These are phyloP conservation scores for Cephalopachus bancanus DNA, from an alignment of 2,797 vertebrate genomes.

Conservation along the genomic window DNA sequence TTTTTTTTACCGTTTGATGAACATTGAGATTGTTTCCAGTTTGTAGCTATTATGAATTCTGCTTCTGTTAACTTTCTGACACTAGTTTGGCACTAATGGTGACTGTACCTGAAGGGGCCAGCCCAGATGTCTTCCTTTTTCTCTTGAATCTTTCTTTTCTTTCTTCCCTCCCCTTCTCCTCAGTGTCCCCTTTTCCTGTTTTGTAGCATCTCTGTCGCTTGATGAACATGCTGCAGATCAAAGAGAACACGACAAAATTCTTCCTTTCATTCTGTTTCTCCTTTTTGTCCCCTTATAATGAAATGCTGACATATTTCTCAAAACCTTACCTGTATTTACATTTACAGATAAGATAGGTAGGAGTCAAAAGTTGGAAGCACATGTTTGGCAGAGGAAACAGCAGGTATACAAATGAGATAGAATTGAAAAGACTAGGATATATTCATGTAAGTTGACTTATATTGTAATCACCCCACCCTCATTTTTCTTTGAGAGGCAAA, in stretches of 20 bases:
- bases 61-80: not conserved
- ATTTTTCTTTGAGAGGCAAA: no score
- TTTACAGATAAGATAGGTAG: not conserved
- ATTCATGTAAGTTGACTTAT: no score
- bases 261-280: not conserved
- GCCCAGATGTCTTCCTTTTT: not conserved
- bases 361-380: no score
- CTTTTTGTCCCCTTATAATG: not conserved
- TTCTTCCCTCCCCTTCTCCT: fast-evolving
- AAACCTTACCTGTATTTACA: not conserved
- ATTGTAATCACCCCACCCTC: no score
- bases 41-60: not conserved
- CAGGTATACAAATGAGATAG: no score
- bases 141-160: no score
- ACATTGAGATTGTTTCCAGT: not conserved
- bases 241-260: not conserved
- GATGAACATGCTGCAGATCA: not conserved
- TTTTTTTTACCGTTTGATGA: not conserved
- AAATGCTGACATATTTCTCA: not conserved
- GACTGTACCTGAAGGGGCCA: not conserved
- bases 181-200: not conserved
- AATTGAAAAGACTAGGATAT: no score
- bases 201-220: not conserved
- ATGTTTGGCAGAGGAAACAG: no score
- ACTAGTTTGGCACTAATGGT: not conserved